Base-by-base conservation (phyloP, 2,888 invertebrate genomes). In the Adelognathus sp. region DNA sequence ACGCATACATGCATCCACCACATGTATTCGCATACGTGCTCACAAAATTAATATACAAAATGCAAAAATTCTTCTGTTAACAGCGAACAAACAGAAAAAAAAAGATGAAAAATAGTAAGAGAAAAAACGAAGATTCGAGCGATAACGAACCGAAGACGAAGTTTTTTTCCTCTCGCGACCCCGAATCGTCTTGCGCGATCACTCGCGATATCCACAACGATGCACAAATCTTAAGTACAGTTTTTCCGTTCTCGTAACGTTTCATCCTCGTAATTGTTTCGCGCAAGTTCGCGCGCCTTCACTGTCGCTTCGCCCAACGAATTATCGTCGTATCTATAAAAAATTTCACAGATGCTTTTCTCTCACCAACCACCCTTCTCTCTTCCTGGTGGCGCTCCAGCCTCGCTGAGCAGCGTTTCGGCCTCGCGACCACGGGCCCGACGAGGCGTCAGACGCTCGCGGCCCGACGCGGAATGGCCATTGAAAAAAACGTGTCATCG, bases 171-270 rank as follows among this genome's bases (percentile, higher is more conserved):
- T n/a, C 36, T n/a, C 44, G 61, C 52, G 27, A 41, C 31, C 33
- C 29, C 61, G 21, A 61, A 36, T 64, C 41, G 33, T 46, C 41
- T 79, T 54, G 63, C 69, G 63, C 61, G 44, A 24, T 27, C 73
- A 74, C 73, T 74, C 73, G 70, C 75, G 79, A 44, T 61, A 79
- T 61, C 64, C 79, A 61, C 74, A 75, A 66, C 66, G 44, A 71
- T 79, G 24, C 24, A 61, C 39, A 52, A n/a, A 69, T 63, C 61
- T 76, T 76, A 76, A 76, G 75, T 76, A 75, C 75, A 66, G 39
- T 64, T 29, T 58, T 56, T 44, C n/a, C 46, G 1, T 46, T 54
- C 4, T 9, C 14, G 5, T 54, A 14, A 36, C 29, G 9, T 44
- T 63, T 54, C 44, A 29, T 52, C 44, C 36, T 70, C 21, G 11